These are phyloP conservation scores for Drosophila monieri DNA, from an alignment of 2,888 invertebrate genomes.

Conservation along the genomic window DNA sequence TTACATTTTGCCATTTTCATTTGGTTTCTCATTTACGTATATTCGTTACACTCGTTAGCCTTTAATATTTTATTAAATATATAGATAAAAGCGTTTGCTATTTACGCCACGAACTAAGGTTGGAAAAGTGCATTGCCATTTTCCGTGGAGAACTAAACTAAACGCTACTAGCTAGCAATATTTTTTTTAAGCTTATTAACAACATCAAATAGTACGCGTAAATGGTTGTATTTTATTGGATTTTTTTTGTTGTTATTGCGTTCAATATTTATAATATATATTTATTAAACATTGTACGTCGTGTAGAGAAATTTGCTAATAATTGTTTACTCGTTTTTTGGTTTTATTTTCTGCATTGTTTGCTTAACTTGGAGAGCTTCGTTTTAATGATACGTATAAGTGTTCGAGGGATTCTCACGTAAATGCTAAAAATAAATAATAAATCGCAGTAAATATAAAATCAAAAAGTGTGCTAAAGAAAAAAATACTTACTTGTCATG, in stretches of 20 bases:
- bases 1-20: slow-evolving; percentile 66
- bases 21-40: slow-evolving; percentile 80
- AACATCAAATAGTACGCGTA: slow-evolving; percentile 77
- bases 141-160: slow-evolving; percentile 55
- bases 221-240: slow-evolving; percentile 39
- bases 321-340: slow-evolving; percentile 59
- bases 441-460: slow-evolving; percentile 19
- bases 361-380: slow-evolving; percentile 80
- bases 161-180: slow-evolving; percentile 71
- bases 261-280: slow-evolving; percentile 50
- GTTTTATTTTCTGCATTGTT: slow-evolving; percentile 57
- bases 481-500: slow-evolving; percentile 42
- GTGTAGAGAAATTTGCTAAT: slow-evolving; percentile 80
- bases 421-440: slow-evolving; percentile 23
- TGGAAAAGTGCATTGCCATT: slow-evolving; percentile 37
- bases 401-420: slow-evolving; percentile 54
- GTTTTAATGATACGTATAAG: slow-evolving; percentile 81
- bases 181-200: slow-evolving; percentile 70
- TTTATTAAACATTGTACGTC: slow-evolving; percentile 72
- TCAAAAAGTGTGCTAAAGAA: slow-evolving; percentile 13
- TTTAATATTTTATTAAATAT: slow-evolving; percentile 56
- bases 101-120: slow-evolving; percentile 77
- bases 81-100: slow-evolving; percentile 77
- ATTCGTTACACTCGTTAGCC: slow-evolving; percentile 81
- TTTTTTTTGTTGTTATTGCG: slow-evolving; percentile 37